A percentile compares a stretch with the other conserved stretches of the same genome.
phyloP scores from a whole-genome alignment of 2,797 vertebrate genomes.

The Euthynnus affinis region DNA sequence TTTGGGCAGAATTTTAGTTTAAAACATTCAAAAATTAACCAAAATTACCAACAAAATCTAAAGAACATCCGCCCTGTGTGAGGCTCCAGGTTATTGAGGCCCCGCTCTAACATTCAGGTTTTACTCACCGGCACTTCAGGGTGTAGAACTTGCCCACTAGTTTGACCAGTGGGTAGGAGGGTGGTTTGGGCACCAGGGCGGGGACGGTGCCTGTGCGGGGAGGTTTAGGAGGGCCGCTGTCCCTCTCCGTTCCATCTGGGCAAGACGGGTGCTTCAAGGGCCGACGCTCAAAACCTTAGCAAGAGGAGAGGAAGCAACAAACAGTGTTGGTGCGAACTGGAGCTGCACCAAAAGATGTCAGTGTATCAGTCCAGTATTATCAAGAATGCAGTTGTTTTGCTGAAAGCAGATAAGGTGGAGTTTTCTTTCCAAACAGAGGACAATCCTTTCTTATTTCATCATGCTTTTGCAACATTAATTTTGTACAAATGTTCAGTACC shows the following conservation, averaged over 20 bases:
- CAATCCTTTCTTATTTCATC: background rate
- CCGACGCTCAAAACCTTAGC: constrained; percentile 90
- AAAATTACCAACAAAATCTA: too few species aligned
- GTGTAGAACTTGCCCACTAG: constrained; percentile 97
- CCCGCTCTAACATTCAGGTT: background rate
- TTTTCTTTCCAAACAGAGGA: background rate
- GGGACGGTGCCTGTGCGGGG: constrained; percentile 92
- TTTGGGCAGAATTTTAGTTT: too few species aligned
- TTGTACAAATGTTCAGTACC: background rate
- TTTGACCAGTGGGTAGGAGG: constrained; percentile 94
- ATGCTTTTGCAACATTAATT: background rate
- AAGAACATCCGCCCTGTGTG: background rate
- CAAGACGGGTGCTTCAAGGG: constrained; percentile 87
- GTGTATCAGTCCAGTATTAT: background rate
- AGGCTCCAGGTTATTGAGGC: background rate
- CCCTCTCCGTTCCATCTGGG: constrained; percentile 85
- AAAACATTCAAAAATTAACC: too few species aligned
- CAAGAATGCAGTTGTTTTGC: background rate
- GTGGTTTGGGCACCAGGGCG: constrained; percentile 93
- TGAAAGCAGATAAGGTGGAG: background rate
- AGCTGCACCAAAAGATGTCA: background rate
- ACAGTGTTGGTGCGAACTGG: background rate
- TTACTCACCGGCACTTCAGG: constrained; percentile 94
- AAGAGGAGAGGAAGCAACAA: background rate
- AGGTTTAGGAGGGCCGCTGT: constrained; percentile 88